These are phyloP conservation scores for Polietes domitor DNA, from an alignment of 2,888 invertebrate genomes.

Conservation along the genomic window DNA sequence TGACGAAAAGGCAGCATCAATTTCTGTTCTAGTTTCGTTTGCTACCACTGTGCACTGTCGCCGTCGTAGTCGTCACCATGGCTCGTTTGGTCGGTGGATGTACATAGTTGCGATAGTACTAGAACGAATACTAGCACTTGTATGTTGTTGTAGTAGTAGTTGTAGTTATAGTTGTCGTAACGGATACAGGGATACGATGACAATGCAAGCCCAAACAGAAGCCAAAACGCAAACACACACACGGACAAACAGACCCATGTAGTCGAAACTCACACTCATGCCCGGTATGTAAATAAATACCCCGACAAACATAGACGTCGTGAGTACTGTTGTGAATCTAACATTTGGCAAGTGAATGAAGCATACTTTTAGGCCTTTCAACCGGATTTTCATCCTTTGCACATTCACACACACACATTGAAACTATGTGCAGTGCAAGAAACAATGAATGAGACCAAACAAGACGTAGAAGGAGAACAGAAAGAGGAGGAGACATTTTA, in stretches of 20 bases:
- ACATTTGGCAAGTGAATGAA: constrained; percentile 14
- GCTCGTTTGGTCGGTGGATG: background rate
- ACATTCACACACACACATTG: background rate
- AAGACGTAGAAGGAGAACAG: too few species aligned
- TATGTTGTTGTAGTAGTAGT: background rate
- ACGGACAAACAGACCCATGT: too few species aligned
- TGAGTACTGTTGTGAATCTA: background rate
- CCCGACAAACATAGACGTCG: too few species aligned
- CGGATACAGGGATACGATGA: constrained; percentile 45
- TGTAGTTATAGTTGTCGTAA: background rate
- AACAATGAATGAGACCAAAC: background rate
- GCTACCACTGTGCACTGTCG: background rate
- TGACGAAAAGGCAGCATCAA: too few species aligned
- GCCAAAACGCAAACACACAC: background rate
- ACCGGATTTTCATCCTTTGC: background rate
- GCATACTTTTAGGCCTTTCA: constrained; percentile 30
- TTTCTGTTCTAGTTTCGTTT: too few species aligned
- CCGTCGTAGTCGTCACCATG: background rate
- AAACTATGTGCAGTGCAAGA: background rate
- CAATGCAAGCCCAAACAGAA: constrained; percentile 35
- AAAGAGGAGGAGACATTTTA: background rate
- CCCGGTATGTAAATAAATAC: background rate
- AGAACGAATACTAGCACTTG: background rate
- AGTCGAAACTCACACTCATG: too few species aligned
- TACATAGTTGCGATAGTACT: background rate